phyloP scores from a whole-genome alignment of 2,113 vertebrate species.

The cattle (Bos taurus) region ARS-UCD2.0 NC_037350.1:51051501-51052000 shows the following conservation, averaged over 20 bases:
- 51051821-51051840: not conserved
- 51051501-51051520: not conserved
- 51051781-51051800: not conserved
- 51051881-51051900: not conserved
- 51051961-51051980: fast-evolving
- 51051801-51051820: not conserved
- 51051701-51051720: not conserved
- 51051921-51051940: not conserved
- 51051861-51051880: not conserved
- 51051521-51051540: not conserved
- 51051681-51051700: not conserved
- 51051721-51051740: not conserved
- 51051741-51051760: not conserved
- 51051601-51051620: not conserved
- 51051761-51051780: not conserved
- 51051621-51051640: not conserved
- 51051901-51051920: not conserved
- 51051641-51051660: not conserved
- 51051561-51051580: not conserved
- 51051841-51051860: not conserved
- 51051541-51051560: not conserved
- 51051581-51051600: not conserved
- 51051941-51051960: too few relatives aligned
- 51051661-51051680: not conserved
- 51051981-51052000: too few relatives aligned